phyloP scores from a whole-genome alignment of 2,113 vertebrate genomes.

The Corydoras maculifer region DNA sequence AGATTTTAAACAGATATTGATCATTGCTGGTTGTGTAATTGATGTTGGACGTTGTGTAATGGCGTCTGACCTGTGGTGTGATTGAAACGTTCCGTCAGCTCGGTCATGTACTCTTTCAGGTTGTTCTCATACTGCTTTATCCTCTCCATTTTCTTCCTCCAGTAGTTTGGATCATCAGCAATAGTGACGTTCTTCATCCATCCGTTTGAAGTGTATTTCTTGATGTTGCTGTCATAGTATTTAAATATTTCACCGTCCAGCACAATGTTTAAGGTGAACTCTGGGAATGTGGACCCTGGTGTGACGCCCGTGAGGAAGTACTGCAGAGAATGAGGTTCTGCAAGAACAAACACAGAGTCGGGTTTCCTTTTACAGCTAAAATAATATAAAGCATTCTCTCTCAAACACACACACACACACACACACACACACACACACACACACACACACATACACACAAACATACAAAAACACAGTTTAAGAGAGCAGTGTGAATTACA shows the following conservation, averaged over 20 bases:
- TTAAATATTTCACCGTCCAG: not conserved
- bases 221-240: not conserved
- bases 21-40: no score
- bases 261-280: not conserved
- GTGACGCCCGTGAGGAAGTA: not conserved
- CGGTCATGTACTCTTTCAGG: constrained; percentile 11
- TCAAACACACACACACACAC: no score
- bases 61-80: not conserved
- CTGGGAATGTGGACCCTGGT: not conserved
- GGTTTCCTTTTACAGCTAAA: no score
- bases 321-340: not conserved
- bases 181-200: not conserved
- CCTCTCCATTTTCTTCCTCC: rapidly evolving
- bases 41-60: no score
- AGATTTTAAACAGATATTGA: no score
- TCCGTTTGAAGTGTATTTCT: not conserved
- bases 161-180: not conserved
- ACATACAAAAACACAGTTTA: no score
- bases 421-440: no score
- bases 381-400: no score
- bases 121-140: rapidly evolving
- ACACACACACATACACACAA: no score
- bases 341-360: no score
- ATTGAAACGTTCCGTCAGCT: not conserved
- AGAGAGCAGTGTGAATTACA: no score